A percentile compares a stretch with the other conserved stretches of the same genome.
These are phyloP conservation scores for Neomonachus schauinslandi DNA, from an alignment of 2,113 vertebrate genomes.

Conservation along the genomic window DNA sequence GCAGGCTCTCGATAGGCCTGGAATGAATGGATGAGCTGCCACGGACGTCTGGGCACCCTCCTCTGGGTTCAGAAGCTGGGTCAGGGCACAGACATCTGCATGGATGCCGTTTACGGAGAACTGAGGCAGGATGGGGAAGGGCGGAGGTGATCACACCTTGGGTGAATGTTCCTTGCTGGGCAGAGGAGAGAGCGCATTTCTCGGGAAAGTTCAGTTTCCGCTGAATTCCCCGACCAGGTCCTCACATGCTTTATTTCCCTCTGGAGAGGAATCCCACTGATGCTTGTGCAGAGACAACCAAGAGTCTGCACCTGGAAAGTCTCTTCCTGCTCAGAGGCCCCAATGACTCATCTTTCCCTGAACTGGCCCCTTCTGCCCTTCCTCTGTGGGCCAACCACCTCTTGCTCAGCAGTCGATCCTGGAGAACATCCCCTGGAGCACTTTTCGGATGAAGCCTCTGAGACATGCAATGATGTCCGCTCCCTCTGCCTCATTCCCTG, in stretches of 20 bases:
- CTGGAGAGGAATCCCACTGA: not conserved
- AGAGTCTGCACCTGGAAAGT: not conserved
- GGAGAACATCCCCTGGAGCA: not conserved
- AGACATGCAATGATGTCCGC: not conserved
- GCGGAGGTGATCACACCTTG: accelerated
- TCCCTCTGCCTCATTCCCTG: accelerated
- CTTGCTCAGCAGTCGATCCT: accelerated
- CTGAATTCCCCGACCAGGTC: accelerated
- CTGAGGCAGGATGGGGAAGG: accelerated
- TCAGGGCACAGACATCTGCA: not conserved
- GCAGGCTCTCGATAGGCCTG: accelerated
- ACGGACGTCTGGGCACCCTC: accelerated
- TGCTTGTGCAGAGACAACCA: not conserved
- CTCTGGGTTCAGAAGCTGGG: not conserved
- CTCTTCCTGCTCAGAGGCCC: not conserved
- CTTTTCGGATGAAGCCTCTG: not conserved
- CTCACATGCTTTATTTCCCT: accelerated
- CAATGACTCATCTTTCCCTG: accelerated
- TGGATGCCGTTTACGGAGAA: accelerated
- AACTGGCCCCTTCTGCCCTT: accelerated
- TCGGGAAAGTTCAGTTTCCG: not conserved
- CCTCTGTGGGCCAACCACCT: accelerated
- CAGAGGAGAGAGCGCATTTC: accelerated
- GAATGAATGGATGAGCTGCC: accelerated
- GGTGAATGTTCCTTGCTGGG: accelerated